Base-by-base conservation (phyloP, 2,888 invertebrate genomes). In the Gastracanthus pulcherrimus region DNA sequence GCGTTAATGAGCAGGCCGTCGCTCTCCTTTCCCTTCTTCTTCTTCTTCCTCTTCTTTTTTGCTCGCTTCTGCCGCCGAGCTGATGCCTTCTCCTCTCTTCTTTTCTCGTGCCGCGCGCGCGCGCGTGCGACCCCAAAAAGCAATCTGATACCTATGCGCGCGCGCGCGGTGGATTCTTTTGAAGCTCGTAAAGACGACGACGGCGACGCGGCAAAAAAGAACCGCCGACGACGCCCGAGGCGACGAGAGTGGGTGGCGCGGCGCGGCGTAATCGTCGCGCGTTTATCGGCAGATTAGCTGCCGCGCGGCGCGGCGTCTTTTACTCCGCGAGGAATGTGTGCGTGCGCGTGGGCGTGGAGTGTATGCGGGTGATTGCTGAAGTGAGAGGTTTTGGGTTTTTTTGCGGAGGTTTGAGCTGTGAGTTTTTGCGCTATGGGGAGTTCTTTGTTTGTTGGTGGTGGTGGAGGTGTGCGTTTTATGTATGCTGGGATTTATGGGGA, bases 81-180 rank as follows among this genome's bases (percentile, higher is more conserved):
- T n/a, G n/a, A n/a, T n/a, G n/a, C n/a, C n/a, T n/a, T n/a, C n/a
- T n/a, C 55, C 26, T 55, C 9, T 3, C 31, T 69, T 41, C 13
- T 60, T 67, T n/a, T 62, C 51, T 19, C 29, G 16, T 79, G 83
- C 69, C 67, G 81, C 76, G 71, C 72, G 80, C 66, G 55, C 64
- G 72, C 67, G 70, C 80, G 78, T 76, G 71, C 72, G 64, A 64
- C 74, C 74, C 74, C 67, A 74, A 80, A 78, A 69, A 74, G 69
- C 60, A 48, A 74, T 80, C 67, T 26, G 74, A 76, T 58, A 69
- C 67, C 38, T 36, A 5, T 1, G 13, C 13, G 55, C 67, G 31
- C 48, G 9, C 2, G 13, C 13, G 55, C 67, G 31, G 76, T 29
- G 31, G 26, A 48, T 6, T 26, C 58, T 76, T 60, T 66, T 36